These are phyloP conservation scores for Platerodrilus igneus DNA, from an alignment of 2,888 invertebrate genomes.

Conservation along the genomic window DNA sequence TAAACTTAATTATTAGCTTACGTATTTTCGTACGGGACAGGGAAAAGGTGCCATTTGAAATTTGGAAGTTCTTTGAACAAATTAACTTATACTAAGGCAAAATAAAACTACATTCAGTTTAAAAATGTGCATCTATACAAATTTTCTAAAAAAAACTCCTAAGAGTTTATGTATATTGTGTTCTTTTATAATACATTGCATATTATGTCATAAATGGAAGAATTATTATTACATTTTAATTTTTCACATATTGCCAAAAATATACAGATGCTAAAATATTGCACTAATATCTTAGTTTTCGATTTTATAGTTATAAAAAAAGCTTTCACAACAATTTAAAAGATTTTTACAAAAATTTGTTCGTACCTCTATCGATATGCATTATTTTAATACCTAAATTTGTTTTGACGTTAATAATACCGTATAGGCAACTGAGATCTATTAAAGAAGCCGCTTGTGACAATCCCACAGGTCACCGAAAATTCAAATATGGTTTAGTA, in stretches of 20 bases:
- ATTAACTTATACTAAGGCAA: conserved; percentile 26
- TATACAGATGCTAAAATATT: conserved; percentile 44
- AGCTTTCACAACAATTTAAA: conserved; percentile 35
- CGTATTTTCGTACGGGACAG: conserved; percentile 20
- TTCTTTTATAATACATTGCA: conserved; percentile 46
- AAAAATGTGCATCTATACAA: conserved; percentile 45
- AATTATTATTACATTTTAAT: conserved; percentile 37
- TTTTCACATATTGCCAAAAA: conserved; percentile 41
- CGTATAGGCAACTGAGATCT: conserved; percentile 18
- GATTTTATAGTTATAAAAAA: conserved; percentile 24
- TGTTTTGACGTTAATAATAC: conserved; percentile 8
- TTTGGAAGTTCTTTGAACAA: conserved; percentile 31
- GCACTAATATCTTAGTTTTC: conserved; percentile 37
- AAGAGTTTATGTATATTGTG: conserved; percentile 40
- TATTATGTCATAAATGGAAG: conserved; percentile 42
- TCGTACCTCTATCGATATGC: conserved; percentile 42
- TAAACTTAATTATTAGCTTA: conserved; percentile 31
- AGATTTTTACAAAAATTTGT: conserved; percentile 34
- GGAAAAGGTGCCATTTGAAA: no score
- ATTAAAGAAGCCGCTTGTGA: conserved; percentile 17
- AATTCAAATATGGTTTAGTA: conserved; percentile 9
- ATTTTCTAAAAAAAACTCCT: conserved; percentile 27
- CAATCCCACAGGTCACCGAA: conserved; percentile 18
- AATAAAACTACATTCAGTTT: conserved; percentile 43
- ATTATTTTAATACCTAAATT: conserved; percentile 33